Conservation (phyloP, 1,140 invertebrate species). For the Eriocheir sinensis region DNA sequence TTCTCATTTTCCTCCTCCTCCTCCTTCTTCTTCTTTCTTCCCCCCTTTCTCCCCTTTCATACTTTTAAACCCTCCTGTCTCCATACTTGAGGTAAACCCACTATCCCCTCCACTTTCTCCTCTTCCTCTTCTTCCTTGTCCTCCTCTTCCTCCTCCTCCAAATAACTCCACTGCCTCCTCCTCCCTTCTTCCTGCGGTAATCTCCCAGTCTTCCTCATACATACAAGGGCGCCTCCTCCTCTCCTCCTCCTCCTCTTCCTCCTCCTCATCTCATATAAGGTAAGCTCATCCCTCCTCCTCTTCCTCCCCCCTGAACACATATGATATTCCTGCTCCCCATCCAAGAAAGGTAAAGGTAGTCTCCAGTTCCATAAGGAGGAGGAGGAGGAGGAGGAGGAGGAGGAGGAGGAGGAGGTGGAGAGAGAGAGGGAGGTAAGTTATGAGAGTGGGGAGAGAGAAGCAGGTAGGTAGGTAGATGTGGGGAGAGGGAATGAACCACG, state of each 20-base stretch:
- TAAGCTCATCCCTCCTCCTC: no score
- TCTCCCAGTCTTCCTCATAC: background rate
- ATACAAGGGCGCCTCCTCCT: background rate
- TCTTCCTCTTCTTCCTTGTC: background rate
- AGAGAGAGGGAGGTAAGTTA: background rate
- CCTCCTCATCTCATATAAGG: no score
- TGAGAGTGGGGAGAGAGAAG: background rate
- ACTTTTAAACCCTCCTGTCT: background rate
- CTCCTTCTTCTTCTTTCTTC: background rate
- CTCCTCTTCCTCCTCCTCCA: background rate
- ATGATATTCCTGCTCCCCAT: background rate
- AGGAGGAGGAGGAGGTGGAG: background rate
- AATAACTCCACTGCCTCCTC: background rate
- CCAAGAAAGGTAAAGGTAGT: background rate
- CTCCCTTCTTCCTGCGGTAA: background rate
- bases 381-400: conserved; percentile 1
- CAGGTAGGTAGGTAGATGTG: background rate
- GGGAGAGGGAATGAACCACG: background rate
- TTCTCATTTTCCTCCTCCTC: no score
- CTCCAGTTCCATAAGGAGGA: background rate
- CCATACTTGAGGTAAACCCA: background rate
- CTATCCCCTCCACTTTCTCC: no score
- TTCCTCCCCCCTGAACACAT: background rate
- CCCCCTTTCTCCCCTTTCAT: background rate
- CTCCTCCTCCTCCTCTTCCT: no score